These are phyloP conservation scores for Neocloeon triangulifer DNA, from an alignment of 1,140 invertebrate species.

Conservation along the genomic window DNA sequence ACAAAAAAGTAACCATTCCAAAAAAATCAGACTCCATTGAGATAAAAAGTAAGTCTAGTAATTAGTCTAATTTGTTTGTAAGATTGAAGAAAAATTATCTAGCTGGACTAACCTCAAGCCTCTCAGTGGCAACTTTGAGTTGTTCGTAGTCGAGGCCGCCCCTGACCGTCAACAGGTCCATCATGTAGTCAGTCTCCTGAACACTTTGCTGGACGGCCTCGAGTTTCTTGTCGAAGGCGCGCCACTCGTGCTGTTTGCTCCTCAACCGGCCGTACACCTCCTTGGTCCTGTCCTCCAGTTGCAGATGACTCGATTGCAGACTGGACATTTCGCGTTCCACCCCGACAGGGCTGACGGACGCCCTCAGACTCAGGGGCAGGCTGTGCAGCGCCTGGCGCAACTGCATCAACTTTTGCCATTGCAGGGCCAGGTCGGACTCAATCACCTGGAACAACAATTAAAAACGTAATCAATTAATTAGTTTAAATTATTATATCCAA, in stretches of 20 bases:
- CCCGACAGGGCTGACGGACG: constrained; percentile 46
- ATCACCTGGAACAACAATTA: too few species aligned
- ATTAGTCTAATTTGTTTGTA: constrained; percentile 9
- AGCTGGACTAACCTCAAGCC: constrained; percentile 41
- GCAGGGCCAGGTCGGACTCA: constrained; percentile 24
- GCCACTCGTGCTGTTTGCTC: constrained; percentile 41
- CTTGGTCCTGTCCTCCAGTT: constrained; percentile 38
- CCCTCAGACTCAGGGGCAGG: constrained; percentile 39
- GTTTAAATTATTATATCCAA: too few species aligned
- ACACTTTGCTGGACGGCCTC: constrained; percentile 56
- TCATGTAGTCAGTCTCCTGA: constrained; percentile 63
- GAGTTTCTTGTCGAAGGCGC: constrained; percentile 33
- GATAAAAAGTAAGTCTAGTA: too few species aligned
- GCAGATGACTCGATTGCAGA: constrained; percentile 43
- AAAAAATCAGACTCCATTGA: too few species aligned
- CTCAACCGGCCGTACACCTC: constrained; percentile 35
- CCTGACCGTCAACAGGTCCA: constrained; percentile 54
- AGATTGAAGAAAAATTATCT: constrained; percentile 4
- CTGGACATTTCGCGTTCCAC: constrained; percentile 49
- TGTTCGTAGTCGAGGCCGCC: constrained; percentile 60
- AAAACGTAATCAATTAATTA: too few species aligned
- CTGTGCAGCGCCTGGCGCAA: constrained; percentile 49
- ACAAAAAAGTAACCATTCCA: too few species aligned
- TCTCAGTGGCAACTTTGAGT: constrained; percentile 51
- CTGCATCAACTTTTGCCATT: constrained; percentile 53